Evolutionary conservation across 2,888 invertebrate species (phyloP).

Genomic region (Mesochorus sp.): DNA sequence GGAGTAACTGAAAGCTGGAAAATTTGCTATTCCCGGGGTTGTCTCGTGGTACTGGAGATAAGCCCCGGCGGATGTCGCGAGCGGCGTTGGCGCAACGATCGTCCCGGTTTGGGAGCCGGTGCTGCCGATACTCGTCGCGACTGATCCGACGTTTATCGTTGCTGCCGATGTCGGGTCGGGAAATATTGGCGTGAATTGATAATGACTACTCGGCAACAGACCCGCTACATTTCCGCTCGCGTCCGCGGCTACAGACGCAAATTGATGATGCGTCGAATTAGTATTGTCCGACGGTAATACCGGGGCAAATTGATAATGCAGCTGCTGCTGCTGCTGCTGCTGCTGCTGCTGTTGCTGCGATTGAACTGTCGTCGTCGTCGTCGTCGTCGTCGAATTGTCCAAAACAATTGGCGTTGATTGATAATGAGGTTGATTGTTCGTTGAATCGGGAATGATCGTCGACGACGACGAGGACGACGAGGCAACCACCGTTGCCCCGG

Average conservation of each 20-base stretch:
- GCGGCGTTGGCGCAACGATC: slow-evolving; percentile 71
- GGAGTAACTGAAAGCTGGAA: slow-evolving; percentile 77
- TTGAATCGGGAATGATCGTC: neutral
- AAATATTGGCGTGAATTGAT: slow-evolving; percentile 26
- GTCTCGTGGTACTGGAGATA: slow-evolving; percentile 76
- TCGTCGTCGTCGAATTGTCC: too few relatives aligned
- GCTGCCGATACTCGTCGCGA: neutral
- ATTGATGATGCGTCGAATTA: slow-evolving; percentile 71
- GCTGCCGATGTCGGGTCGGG: slow-evolving; percentile 42
- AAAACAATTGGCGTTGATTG: slow-evolving; percentile 45
- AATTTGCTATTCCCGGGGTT: slow-evolving; percentile 72
- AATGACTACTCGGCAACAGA: neutral
- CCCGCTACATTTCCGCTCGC: too few relatives aligned
- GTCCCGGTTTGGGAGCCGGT: slow-evolving; percentile 61
- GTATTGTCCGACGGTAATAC: slow-evolving; percentile 33
- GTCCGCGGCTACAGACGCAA: slow-evolving; percentile 73
- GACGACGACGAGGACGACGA: slow-evolving; percentile 11
- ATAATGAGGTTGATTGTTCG: slow-evolving; percentile 12
- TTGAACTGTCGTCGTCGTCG: too few relatives aligned
- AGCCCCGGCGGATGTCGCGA: slow-evolving; percentile 55
- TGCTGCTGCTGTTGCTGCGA: too few relatives aligned
- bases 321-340: neutral
- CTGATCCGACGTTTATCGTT: slow-evolving; percentile 11
- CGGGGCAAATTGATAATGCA: slow-evolving; percentile 28
- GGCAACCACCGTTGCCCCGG: slow-evolving; percentile 1